phyloP scores from a whole-genome alignment of 2,888 invertebrate species.

The Chymomyza amoena region DNA sequence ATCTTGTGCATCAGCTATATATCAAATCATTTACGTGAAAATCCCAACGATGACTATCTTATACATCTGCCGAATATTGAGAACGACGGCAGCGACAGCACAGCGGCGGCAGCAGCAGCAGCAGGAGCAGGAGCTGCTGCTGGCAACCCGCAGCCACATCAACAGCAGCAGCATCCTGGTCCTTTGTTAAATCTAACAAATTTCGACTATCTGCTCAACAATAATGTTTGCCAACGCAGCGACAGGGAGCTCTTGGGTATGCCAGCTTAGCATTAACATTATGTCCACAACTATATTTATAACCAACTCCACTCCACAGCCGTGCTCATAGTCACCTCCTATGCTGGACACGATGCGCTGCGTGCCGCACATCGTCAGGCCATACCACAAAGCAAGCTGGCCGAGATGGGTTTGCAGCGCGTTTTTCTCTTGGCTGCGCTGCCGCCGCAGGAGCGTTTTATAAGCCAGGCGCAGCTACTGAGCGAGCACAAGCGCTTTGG shows the following conservation, averaged over 20 bases:
- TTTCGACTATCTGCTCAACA: conserved; percentile 70
- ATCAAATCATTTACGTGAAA: conserved; percentile 44
- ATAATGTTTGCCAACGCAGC: conserved; percentile 62
- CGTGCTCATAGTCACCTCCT: conserved; percentile 85
- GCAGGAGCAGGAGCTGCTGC: not conserved
- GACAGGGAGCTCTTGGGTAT: conserved; percentile 74
- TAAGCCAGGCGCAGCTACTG: conserved; percentile 81
- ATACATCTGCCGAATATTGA: conserved; percentile 46
- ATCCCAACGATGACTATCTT: conserved; percentile 62
- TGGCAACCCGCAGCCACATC: not conserved
- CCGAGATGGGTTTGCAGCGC: conserved; percentile 82
- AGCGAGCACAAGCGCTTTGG: conserved; percentile 83
- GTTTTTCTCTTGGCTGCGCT: conserved; percentile 85
- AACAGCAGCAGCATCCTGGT: conserved; percentile 13
- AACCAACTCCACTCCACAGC: conserved; percentile 44
- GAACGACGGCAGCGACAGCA: conserved; percentile 27
- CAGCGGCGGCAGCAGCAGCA: conserved; percentile 3
- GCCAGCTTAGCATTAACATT: not conserved
- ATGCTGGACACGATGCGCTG: conserved; percentile 85
- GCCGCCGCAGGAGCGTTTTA: conserved; percentile 80
- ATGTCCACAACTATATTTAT: not conserved
- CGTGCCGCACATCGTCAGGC: conserved; percentile 86
- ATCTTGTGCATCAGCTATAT: conserved; percentile 67
- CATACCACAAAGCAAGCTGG: conserved; percentile 82
- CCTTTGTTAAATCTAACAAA: conserved; percentile 69